phyloP scores from a whole-genome alignment of 2,888 invertebrate genomes.

The Byasa hedistus region DNA sequence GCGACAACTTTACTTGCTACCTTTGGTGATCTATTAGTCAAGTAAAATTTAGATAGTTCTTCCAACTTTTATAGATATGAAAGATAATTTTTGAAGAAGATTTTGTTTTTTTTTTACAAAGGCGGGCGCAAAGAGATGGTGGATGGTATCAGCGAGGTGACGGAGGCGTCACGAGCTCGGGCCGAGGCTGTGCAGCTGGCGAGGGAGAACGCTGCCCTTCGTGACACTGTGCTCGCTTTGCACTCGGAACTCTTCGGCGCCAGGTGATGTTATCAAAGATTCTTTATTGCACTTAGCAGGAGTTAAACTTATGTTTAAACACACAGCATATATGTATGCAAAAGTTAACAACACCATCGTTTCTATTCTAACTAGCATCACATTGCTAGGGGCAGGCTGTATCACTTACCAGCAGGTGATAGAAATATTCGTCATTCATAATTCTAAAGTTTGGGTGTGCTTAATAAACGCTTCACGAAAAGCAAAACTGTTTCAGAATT shows the following conservation, averaged over 20 bases:
- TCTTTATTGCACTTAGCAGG: neutral
- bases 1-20: neutral
- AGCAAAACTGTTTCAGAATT: no score
- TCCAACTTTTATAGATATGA: neutral
- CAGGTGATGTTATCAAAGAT: conserved; percentile 51
- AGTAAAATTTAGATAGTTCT: neutral
- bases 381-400: no score
- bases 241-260: conserved; percentile 92
- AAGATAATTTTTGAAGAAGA: no score
- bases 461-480: no score
- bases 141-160: conserved; percentile 53
- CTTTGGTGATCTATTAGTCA: neutral
- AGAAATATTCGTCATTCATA: no score
- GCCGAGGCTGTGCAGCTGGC: conserved; percentile 81
- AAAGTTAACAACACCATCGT: no score
- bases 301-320: neutral
- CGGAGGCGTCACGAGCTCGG: conserved; percentile 78
- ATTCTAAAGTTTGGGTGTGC: no score
- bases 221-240: conserved; percentile 85
- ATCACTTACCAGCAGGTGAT: no score
- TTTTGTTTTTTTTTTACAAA: conserved; percentile 30
- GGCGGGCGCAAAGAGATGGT: conserved; percentile 61
- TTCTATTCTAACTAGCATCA: no score
- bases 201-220: conserved; percentile 84
- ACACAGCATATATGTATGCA: no score